Conservation (phyloP, 2,113 vertebrate genomes). For the Serinus canaria region DNA sequence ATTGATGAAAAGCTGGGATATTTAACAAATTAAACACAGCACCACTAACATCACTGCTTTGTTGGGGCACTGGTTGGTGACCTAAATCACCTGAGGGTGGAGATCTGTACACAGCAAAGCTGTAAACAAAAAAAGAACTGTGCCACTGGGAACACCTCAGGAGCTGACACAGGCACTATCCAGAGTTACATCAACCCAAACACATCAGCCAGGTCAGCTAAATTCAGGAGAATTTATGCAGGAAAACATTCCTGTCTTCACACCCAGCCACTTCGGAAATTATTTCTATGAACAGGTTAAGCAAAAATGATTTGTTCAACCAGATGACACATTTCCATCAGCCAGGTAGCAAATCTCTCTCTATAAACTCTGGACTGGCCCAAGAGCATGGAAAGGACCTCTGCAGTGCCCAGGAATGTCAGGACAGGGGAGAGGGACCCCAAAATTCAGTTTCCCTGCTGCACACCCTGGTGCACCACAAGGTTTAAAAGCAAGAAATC, state of each 20-base stretch:
- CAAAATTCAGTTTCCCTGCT: neutral
- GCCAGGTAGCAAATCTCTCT: neutral
- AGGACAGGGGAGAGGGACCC: neutral
- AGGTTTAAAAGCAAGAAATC: neutral
- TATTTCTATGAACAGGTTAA: neutral
- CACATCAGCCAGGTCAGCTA: neutral
- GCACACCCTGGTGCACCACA: neutral
- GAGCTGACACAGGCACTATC: neutral
- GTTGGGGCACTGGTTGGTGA: neutral
- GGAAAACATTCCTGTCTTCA: neutral
- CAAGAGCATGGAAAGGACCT: too few species aligned
- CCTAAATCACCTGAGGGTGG: neutral
- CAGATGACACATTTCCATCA: neutral
- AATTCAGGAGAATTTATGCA: neutral
- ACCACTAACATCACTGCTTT: neutral
- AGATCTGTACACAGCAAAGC: neutral
- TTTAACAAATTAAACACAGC: neutral
- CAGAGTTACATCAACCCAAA: neutral
- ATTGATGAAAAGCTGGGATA: neutral
- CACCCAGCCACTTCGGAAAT: neutral
- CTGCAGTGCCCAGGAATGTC: neutral
- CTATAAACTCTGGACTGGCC: neutral
- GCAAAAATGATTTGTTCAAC: neutral
- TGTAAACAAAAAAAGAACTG: neutral
- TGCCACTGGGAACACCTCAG: neutral